phyloP scores from a whole-genome alignment of 2,113 vertebrate species.

The Pan troglodytes region DNA sequence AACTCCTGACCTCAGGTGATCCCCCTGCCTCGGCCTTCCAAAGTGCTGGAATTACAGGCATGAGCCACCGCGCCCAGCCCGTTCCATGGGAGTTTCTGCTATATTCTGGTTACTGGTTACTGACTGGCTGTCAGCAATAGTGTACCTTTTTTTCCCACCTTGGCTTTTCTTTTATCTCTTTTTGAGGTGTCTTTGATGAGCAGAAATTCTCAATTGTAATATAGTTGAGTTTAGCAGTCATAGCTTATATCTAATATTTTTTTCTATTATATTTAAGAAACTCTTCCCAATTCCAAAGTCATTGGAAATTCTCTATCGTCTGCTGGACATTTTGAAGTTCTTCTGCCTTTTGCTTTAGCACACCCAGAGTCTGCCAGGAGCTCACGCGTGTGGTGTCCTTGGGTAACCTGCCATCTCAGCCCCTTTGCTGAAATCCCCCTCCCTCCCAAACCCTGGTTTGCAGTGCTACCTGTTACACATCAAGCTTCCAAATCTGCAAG shows the following conservation, averaged over 20 bases:
- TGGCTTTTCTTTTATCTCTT: not conserved
- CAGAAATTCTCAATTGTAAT: not conserved
- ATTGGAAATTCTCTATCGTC: not conserved
- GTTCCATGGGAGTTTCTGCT: too few relatives aligned
- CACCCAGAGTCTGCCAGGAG: not conserved
- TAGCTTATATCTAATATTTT: not conserved
- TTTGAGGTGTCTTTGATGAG: not conserved
- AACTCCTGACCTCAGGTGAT: too few relatives aligned
- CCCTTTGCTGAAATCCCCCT: not conserved
- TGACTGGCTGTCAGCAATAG: not conserved
- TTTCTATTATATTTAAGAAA: not conserved
- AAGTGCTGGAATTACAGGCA: too few relatives aligned
- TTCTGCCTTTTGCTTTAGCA: not conserved
- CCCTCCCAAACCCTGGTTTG: too few relatives aligned
- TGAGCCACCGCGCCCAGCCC: too few relatives aligned
- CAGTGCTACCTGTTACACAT: not conserved
- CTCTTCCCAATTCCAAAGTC: not conserved
- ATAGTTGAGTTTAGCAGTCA: not conserved
- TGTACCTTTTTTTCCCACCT: accelerated
- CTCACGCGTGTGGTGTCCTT: not conserved
- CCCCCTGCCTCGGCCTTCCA: too few relatives aligned
- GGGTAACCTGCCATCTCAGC: not conserved
- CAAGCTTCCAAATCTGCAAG: not conserved
- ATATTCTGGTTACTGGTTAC: not conserved
- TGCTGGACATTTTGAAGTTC: not conserved